phyloP scores from a whole-genome alignment of 2,797 vertebrate genomes.

The Enteromius paludinosus region DNA sequence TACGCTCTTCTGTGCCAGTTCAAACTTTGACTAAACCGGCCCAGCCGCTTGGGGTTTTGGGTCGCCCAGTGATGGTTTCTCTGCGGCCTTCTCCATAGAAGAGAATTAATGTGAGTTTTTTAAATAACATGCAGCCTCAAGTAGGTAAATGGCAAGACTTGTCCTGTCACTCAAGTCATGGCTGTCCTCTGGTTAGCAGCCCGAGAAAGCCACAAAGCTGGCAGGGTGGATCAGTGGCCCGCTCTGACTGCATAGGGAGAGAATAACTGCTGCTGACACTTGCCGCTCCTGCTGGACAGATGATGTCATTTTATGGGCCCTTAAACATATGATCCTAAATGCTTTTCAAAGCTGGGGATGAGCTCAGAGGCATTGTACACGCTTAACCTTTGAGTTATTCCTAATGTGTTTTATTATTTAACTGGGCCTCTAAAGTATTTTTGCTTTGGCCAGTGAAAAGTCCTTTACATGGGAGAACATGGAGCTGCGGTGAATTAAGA shows the following conservation, averaged over 20 bases:
- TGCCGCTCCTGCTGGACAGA: conserved; percentile 46
- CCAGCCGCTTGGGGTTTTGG: conserved; percentile 77
- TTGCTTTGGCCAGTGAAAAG: conserved; percentile 58
- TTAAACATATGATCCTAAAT: conserved; percentile 64
- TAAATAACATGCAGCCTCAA: conserved; percentile 67
- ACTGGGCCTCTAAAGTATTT: conserved; percentile 65
- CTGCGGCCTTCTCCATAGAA: conserved; percentile 55
- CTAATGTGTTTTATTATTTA: conserved; percentile 66
- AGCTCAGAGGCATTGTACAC: conserved; percentile 70
- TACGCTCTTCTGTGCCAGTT: conserved; percentile 70
- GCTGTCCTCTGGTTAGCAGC: conserved; percentile 66
- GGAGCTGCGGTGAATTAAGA: conserved; percentile 66
- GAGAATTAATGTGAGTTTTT: conserved; percentile 70
- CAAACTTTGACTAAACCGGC: conserved; percentile 73
- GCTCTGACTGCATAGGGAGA: conserved; percentile 45
- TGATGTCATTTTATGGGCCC: conserved; percentile 68
- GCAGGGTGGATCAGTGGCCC: conserved; percentile 43
- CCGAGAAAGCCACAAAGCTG: conserved; percentile 59
- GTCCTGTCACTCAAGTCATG: conserved; percentile 64
- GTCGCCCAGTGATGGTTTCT: conserved; percentile 71
- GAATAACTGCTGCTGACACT: conserved; percentile 47
- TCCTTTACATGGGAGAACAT: conserved; percentile 53
- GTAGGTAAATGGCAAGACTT: conserved; percentile 72
- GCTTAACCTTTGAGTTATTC: conserved; percentile 66
- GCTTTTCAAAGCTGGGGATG: conserved; percentile 63